Percentiles rank a stretch among this genome's conserved stretches.
Conservation (phyloP, 2,888 invertebrate species). For the Anthrax anthrax region DNA sequence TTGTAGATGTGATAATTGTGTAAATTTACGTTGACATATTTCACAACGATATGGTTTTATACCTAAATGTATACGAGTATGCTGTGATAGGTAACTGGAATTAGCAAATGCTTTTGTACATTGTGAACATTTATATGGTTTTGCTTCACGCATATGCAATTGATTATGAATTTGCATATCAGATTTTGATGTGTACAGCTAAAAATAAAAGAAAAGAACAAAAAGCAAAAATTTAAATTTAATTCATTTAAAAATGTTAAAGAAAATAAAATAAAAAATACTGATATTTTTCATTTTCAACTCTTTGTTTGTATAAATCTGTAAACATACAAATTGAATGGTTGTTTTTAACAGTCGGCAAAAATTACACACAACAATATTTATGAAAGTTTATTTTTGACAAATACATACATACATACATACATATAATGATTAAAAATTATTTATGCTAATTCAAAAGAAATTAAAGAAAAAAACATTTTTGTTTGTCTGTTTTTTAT, state of each 20-base stretch:
- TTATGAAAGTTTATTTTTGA: too few species aligned
- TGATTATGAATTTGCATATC: slow-evolving; percentile 95
- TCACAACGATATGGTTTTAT: slow-evolving; percentile 98
- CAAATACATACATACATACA: too few species aligned
- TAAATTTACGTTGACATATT: slow-evolving; percentile 96
- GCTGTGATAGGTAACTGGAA: slow-evolving; percentile 97
- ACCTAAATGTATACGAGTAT: slow-evolving; percentile 96
- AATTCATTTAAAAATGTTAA: neutral
- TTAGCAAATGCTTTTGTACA: slow-evolving; percentile 99
- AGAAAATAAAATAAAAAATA: neutral
- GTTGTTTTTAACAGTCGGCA: too few species aligned
- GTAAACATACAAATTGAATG: too few species aligned
- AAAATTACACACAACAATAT: too few species aligned
- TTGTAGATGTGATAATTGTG: slow-evolving; percentile 96
- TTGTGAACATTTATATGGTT: slow-evolving; percentile 98
- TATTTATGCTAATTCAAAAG: too few species aligned
- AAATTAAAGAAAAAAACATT: too few species aligned
- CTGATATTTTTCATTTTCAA: neutral
- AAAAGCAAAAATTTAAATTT: slow-evolving; percentile 10
- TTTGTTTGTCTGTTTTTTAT: too few species aligned
- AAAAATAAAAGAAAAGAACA: slow-evolving; percentile 35
- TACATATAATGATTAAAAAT: too few species aligned
- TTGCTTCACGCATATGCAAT: slow-evolving; percentile 97
- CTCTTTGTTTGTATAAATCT: too few species aligned
- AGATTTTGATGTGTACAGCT: slow-evolving; percentile 96